Evolutionary conservation across 2,797 vertebrate species (phyloP).

Genomic region (Anomalospiza imberbis): DNA sequence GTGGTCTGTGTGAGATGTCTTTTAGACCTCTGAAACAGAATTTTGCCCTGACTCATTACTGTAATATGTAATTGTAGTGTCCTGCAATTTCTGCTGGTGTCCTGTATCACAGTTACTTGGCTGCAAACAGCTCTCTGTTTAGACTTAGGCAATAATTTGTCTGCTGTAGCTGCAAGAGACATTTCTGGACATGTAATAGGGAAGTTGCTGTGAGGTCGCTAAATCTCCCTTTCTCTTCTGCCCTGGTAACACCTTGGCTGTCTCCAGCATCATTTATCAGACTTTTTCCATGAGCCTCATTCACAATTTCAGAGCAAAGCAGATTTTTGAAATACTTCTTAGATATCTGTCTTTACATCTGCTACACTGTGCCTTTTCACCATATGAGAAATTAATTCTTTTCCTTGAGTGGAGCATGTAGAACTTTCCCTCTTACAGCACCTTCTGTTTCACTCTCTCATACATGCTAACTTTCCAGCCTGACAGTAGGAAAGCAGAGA

Average conservation of each 20-base stretch:
- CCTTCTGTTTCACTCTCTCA: slow-evolving; percentile 23
- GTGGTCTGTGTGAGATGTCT: not conserved
- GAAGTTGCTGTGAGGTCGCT: not conserved
- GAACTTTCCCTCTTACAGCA: not conserved
- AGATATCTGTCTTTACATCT: not conserved
- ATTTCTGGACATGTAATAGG: not conserved
- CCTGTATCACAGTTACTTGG: not conserved
- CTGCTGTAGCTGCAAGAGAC: not conserved
- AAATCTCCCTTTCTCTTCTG: not conserved
- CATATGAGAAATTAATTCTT: not conserved
- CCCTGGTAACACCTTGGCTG: not conserved
- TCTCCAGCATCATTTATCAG: not conserved
- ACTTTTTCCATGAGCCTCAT: not conserved
- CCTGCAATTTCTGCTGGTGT: not conserved
- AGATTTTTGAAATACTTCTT: not conserved
- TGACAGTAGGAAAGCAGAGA: not conserved
- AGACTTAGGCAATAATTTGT: not conserved
- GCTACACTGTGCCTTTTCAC: not conserved
- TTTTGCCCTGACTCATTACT: not conserved
- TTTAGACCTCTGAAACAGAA: not conserved
- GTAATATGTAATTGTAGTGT: not conserved
- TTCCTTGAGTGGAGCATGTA: not conserved
- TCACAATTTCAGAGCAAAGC: not conserved
- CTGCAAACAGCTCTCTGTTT: not conserved
- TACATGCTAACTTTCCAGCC: not conserved